A percentile compares a stretch with the other conserved stretches of the same genome.
Conservation (phyloP, 1,140 invertebrate genomes). For the Macrosteles quadrilineatus region DNA sequence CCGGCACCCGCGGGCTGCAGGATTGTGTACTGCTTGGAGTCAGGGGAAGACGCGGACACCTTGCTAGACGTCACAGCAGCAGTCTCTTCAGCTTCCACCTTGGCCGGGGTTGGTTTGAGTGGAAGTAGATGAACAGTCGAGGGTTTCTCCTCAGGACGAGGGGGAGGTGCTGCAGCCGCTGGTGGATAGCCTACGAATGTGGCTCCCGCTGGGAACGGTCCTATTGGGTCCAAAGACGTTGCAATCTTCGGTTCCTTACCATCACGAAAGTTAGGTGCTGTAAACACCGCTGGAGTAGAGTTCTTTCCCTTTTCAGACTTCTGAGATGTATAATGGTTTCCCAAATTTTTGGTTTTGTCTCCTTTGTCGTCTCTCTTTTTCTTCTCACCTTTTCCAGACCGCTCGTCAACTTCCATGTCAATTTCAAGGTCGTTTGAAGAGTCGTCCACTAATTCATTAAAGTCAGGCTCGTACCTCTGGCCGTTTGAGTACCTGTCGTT, state of each 20-base stretch:
- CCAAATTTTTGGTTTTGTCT: slow-evolving; percentile 17
- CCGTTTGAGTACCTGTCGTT: slow-evolving; percentile 49
- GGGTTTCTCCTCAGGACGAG: slow-evolving; percentile 21
- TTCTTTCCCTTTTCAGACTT: slow-evolving; percentile 1
- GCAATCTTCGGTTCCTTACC: slow-evolving; percentile 45
- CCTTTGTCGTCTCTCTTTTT: slow-evolving; percentile 29
- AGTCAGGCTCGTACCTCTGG: slow-evolving; percentile 68
- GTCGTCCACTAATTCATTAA: slow-evolving; percentile 76
- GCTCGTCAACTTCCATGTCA: slow-evolving; percentile 61
- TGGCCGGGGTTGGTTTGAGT: slow-evolving; percentile 49
- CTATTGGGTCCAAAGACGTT: slow-evolving; percentile 58
- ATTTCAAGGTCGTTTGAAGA: slow-evolving; percentile 78
- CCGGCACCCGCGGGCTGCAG: slow-evolving; percentile 75
- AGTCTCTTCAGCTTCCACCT: slow-evolving; percentile 49
- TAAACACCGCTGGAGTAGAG: slow-evolving; percentile 55
- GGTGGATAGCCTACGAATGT: slow-evolving; percentile 65
- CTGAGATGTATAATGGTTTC: background rate
- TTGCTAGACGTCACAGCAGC: slow-evolving; percentile 24
- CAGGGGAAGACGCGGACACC: slow-evolving; percentile 55
- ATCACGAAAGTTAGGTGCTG: slow-evolving; percentile 69
- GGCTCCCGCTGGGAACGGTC: slow-evolving; percentile 62
- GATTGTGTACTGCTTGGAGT: slow-evolving; percentile 77
- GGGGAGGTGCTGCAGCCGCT: slow-evolving; percentile 38
- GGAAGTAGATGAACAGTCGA: slow-evolving; percentile 50
- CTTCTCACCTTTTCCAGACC: slow-evolving; percentile 34